Percentiles rank a stretch among this genome's conserved stretches.
These are phyloP conservation scores for Fulmarus glacialis DNA, from an alignment of 2,113 vertebrate species.

Conservation along the genomic window DNA sequence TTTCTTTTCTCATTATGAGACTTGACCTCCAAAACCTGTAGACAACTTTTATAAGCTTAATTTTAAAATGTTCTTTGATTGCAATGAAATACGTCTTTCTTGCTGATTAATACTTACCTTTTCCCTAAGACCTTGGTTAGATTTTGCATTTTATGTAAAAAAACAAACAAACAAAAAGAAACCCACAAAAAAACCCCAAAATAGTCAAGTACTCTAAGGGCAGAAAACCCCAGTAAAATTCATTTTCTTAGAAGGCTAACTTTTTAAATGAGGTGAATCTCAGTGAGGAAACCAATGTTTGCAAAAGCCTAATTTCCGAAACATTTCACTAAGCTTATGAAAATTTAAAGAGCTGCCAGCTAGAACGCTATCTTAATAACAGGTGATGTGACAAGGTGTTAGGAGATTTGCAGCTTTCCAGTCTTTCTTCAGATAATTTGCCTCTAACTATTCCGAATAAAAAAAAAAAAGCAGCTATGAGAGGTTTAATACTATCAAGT, in stretches of 20 bases:
- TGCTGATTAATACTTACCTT: background rate
- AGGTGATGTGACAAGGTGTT: background rate
- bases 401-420: background rate
- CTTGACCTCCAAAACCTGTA: background rate
- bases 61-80: background rate
- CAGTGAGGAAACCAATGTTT: background rate
- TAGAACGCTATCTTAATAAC: background rate
- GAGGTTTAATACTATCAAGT: background rate
- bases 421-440: background rate
- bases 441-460: background rate
- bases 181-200: background rate
- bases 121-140: background rate
- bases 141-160: background rate
- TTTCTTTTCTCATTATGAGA: background rate
- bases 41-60: background rate
- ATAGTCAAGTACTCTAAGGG: background rate
- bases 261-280: background rate
- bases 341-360: background rate
- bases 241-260: background rate
- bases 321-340: background rate
- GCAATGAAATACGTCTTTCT: background rate
- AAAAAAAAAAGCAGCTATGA: background rate
- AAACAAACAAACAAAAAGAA: background rate
- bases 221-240: background rate
- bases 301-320: background rate